Evolutionary conservation across 2,888 invertebrate genomes (phyloP).

Genomic region (Barypeithes pellucidus): DNA sequence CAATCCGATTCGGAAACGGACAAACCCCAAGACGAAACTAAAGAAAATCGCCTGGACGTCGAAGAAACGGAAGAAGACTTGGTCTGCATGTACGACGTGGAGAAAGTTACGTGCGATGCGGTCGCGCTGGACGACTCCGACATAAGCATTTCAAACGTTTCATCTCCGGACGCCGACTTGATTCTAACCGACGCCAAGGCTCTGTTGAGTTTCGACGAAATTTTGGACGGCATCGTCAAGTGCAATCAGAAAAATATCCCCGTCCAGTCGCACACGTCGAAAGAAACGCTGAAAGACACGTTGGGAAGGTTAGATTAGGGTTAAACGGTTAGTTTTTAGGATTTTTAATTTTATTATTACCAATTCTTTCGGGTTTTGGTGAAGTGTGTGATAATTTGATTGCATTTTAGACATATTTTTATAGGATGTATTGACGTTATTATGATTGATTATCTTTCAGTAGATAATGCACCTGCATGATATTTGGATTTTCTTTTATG

Average conservation of each 20-base stretch:
- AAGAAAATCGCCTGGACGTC: slow-evolving; percentile 36
- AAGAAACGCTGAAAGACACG: slow-evolving; percentile 53
- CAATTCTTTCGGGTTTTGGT: slow-evolving; percentile 5
- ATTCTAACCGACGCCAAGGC: slow-evolving; percentile 59
- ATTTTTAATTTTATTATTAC: slow-evolving; percentile 28
- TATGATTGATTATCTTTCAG: slow-evolving; percentile 3
- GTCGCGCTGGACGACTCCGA: slow-evolving; percentile 59
- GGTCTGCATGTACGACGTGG: slow-evolving; percentile 63
- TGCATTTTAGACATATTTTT: slow-evolving; percentile 32
- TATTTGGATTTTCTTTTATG: background rate
- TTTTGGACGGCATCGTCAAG: slow-evolving; percentile 61
- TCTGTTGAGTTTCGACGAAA: slow-evolving; percentile 62
- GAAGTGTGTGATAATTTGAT: slow-evolving; percentile 32
- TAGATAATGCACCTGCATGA: background rate
- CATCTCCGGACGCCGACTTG: slow-evolving; percentile 59
- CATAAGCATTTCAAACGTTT: slow-evolving; percentile 54
- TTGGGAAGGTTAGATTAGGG: slow-evolving; percentile 49
- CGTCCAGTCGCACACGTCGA: slow-evolving; percentile 47
- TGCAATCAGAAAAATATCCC: slow-evolving; percentile 62
- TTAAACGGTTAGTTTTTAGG: slow-evolving; percentile 25
- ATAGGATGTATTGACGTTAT: background rate
- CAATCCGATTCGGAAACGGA: slow-evolving; percentile 31
- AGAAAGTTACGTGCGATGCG: slow-evolving; percentile 60
- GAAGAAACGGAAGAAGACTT: slow-evolving; percentile 55
- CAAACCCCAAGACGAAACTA: slow-evolving; percentile 35